phyloP scores from a whole-genome alignment of 2,113 vertebrate species.

The Girardinichthys multiradiatus region DNA sequence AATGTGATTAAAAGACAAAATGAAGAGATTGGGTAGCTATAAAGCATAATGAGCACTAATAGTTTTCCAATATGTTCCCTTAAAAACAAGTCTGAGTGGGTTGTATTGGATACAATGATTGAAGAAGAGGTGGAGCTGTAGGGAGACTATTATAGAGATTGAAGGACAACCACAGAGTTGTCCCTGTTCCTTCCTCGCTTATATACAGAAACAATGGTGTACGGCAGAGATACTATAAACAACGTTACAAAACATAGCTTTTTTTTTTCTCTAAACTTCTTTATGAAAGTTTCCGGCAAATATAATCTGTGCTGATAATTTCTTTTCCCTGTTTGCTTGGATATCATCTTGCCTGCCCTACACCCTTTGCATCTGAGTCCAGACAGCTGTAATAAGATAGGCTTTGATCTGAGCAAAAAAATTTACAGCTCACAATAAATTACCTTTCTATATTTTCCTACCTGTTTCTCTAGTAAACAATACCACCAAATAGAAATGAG shows the following conservation, averaged over 20 bases:
- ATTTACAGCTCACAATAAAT: slow-evolving; percentile 10
- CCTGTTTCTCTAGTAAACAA: neutral
- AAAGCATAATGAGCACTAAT: slow-evolving; percentile 78
- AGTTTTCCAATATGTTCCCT: slow-evolving; percentile 78
- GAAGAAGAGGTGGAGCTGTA: neutral
- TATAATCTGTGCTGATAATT: slow-evolving; percentile 19
- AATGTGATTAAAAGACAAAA: slow-evolving; percentile 70
- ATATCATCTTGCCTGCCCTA: slow-evolving; percentile 18
- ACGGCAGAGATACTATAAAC: neutral
- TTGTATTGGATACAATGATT: slow-evolving; percentile 43
- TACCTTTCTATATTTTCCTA: neutral
- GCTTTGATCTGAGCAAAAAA: slow-evolving; percentile 48
- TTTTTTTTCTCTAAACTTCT: neutral
- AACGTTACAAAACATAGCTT: neutral
- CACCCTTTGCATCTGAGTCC: slow-evolving; percentile 26
- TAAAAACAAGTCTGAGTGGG: slow-evolving; percentile 68
- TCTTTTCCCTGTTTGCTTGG: slow-evolving; percentile 39
- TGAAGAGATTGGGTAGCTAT: slow-evolving; percentile 57
- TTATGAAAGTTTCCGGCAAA: slow-evolving; percentile 13
- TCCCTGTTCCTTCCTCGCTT: neutral
- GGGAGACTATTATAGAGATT: slow-evolving; percentile 22
- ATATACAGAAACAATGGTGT: neutral
- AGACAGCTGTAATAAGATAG: slow-evolving; percentile 34
- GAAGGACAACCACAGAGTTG: neutral
- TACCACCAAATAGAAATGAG: neutral